Base-by-base conservation (phyloP, 2,113 vertebrate species). In the Loxodonta africana region DNA sequence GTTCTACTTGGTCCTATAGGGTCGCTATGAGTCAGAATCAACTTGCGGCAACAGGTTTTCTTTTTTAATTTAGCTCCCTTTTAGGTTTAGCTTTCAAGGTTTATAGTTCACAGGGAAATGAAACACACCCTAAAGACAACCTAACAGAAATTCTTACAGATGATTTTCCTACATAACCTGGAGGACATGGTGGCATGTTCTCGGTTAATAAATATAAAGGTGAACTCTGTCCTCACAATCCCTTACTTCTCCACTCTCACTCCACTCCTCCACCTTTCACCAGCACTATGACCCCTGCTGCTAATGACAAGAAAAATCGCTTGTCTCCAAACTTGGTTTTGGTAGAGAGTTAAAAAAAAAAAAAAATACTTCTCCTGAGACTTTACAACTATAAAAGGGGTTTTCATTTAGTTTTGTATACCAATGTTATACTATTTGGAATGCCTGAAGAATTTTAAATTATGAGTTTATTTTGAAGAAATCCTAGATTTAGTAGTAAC, bases 381-480 rank as follows among this genome's bases (percentile, higher is more conserved):
- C 93, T 89, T 85, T 82, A 53, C n/a, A 83, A 86, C 73, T 41
- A 90, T 17, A 90, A 73, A 62, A 62, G 28, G 71, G 1, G 12
- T 89, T 77, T n/a, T 85, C 17, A 46, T 51, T 89, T 53, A 92
- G 8, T 85, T 88, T 89, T 51, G 26, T 6, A 81, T 88, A 88
- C 26, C n/a, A 88, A 23, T 83, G 28, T 28, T 53, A 83, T 65
- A 21, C 1, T n/a, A 26, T 41, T 28, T 81, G 25, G 76, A 86
- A 76, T 90, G 6, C 26, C 18, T 63, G 67, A 71, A 77, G 46
- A 76, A 17, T 30, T 76, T 80, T 89, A 82, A 77, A 15, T 60
- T 26, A 77, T 57, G 11, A 46, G 76, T 77, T 85, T 84, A 84
- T 91, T 88, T 63, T 67, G 14, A 74, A 77, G 8, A 62, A 15